Evolutionary conservation across 2,113 vertebrate genomes (phyloP).

Genomic region (Paradoxurus hermaphroditus): DNA sequence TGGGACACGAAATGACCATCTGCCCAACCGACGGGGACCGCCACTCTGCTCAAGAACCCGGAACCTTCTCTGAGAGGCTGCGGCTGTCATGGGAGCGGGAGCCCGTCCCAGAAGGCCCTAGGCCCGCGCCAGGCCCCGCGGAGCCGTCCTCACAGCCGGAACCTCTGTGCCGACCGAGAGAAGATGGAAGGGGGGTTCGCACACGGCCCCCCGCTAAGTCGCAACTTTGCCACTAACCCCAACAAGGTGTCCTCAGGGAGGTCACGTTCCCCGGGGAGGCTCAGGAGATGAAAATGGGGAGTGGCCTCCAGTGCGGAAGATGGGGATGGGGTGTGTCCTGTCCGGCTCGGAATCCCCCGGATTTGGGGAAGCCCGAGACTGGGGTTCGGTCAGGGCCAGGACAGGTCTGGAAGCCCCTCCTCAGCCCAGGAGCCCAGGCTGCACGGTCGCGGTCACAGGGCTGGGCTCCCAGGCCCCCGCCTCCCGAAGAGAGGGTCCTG

Average conservation of each 20-base stretch:
- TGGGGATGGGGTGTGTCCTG: background rate
- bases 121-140: background rate
- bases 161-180: background rate
- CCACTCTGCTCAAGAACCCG: background rate
- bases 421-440: background rate
- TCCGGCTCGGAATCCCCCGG: background rate
- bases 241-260: background rate
- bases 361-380: background rate
- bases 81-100: background rate
- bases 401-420: background rate
- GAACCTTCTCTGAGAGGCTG: background rate
- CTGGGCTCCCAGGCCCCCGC: background rate
- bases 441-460: background rate
- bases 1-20: accelerated
- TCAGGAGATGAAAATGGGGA: too few relatives aligned
- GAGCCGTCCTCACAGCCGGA: background rate
- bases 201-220: too few relatives aligned
- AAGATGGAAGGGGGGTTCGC: background rate
- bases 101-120: background rate
- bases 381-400: too few relatives aligned
- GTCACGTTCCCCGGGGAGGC: background rate
- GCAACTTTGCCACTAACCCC: background rate
- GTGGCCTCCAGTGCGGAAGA: background rate
- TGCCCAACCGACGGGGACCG: too few relatives aligned
- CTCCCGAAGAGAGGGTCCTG: background rate